phyloP scores from a whole-genome alignment of 2,888 invertebrate species.

The Cephus sareptanus region DNA sequence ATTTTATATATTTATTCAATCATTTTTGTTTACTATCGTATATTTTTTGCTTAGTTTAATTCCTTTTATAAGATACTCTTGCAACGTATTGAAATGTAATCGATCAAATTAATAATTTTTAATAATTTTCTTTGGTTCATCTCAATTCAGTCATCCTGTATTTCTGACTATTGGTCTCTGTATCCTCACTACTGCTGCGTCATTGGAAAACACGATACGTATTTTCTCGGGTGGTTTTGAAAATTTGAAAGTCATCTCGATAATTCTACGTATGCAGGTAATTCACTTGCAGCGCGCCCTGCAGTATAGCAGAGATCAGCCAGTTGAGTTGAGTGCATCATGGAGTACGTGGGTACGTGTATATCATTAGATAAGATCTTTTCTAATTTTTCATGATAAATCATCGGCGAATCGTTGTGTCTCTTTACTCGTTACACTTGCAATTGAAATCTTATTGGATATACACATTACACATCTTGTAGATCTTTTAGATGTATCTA shows the following conservation, averaged over 20 bases:
- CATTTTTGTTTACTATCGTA: not conserved
- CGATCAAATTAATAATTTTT: not conserved
- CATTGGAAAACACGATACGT: not conserved
- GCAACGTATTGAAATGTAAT: not conserved
- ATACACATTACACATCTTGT: not conserved
- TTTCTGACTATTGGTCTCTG: not conserved
- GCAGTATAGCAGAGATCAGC: not conserved
- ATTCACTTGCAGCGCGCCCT: slow-evolving; percentile 7
- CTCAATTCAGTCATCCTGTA: not conserved
- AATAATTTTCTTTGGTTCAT: not conserved
- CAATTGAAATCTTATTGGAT: not conserved
- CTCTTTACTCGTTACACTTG: not conserved
- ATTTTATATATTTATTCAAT: not conserved
- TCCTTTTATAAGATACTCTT: not conserved
- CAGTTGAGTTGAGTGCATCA: slow-evolving; percentile 43
- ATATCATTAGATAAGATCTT: slow-evolving; percentile 33
- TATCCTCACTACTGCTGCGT: not conserved
- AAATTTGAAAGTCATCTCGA: slow-evolving; percentile 44
- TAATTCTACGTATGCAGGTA: slow-evolving; percentile 27
- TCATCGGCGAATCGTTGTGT: slow-evolving; percentile 17
- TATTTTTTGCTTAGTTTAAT: not conserved
- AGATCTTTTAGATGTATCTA: slow-evolving; percentile 6
- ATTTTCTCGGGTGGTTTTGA: slow-evolving; percentile 18
- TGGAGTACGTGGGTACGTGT: slow-evolving; percentile 56
- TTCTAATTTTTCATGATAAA: slow-evolving; percentile 22